Evolutionary conservation across 2,888 invertebrate genomes (phyloP).

Genomic region (Cheilosia soror): DNA sequence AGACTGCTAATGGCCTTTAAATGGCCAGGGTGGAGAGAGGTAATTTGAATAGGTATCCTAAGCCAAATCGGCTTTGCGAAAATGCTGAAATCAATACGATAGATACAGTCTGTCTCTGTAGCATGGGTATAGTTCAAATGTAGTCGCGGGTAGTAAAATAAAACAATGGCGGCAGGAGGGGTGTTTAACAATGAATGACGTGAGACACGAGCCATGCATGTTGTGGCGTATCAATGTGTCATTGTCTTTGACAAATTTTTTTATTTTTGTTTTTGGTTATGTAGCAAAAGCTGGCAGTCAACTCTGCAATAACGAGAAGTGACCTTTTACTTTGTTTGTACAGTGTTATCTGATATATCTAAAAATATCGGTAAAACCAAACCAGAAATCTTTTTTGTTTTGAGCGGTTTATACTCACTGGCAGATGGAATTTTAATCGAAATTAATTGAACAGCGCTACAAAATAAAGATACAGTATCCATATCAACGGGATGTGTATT

Average conservation of each 20-base stretch:
- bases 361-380: background rate
- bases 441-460: slow-evolving; percentile 63
- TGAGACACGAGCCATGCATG: slow-evolving; percentile 1
- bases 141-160: background rate
- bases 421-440: slow-evolving; percentile 55
- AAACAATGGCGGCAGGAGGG: background rate
- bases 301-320: background rate
- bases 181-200: slow-evolving; percentile 26
- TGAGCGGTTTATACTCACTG: slow-evolving; percentile 36
- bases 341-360: background rate
- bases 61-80: background rate
- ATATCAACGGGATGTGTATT: slow-evolving; percentile 21
- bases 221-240: slow-evolving; percentile 5
- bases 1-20: slow-evolving; percentile 39
- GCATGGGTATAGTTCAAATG: background rate
- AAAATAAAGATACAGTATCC: slow-evolving; percentile 12
- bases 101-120: background rate
- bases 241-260: slow-evolving; percentile 11
- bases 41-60: background rate
- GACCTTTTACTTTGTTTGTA: background rate
- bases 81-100: slow-evolving; percentile 10
- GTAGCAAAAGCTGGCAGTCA: background rate
- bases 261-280: background rate
- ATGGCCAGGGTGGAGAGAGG: slow-evolving; percentile 12
- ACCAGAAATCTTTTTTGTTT: slow-evolving; percentile 18